Evolutionary conservation across 2,113 vertebrate genomes (phyloP), one percentile per base, ranked within the genome.

Genomic region (Leucopsar rothschildi): DNA sequence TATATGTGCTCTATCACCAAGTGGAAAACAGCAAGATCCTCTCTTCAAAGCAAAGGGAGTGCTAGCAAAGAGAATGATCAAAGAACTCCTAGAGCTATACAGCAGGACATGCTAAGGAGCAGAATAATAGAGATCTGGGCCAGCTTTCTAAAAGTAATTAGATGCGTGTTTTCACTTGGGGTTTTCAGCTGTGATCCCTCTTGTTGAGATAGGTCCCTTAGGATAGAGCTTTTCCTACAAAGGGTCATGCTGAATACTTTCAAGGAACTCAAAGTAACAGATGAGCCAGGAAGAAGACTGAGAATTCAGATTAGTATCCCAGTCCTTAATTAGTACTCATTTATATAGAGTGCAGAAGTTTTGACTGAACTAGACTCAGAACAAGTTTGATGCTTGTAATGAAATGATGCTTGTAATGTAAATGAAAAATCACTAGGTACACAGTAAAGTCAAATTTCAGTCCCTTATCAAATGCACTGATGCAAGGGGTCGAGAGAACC

Each of bases 121-220:
- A 86, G 63, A 85, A 20, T 24, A 79, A 42, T 42, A 42, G 40
- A 69, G 75, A 61, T 20, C 76, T 80, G 23, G 57, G 50, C 49
- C 70, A 95, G 57, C 76, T 72, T 49, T 88, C 90, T 66, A 61
- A 49, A 91, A 88, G 44, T 57, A 93, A 72, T 87, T 64, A 91
- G 45, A 57, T 35, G 23, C 0, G 0, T 85, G 50, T 86, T 95
- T 88, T 90, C 65, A 68, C 40, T 66, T 24, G 61, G 27, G 65
- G 35, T 84, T 92, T 93, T 91, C 82, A 77, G 40, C 55, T 56
- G 29, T 45, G 40, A 88, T 71, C 21, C 52, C 28, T 72, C 25
- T 85, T 85, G 31, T 50, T 88, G 79, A 69, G 37, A 57, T 25
- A 72, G 39, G 7, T 14, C 17, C 66, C 70, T 76, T 76, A 85